Evolutionary conservation across 2,888 invertebrate species (phyloP).

Genomic region (Heteromyza rotundicornis): DNA sequence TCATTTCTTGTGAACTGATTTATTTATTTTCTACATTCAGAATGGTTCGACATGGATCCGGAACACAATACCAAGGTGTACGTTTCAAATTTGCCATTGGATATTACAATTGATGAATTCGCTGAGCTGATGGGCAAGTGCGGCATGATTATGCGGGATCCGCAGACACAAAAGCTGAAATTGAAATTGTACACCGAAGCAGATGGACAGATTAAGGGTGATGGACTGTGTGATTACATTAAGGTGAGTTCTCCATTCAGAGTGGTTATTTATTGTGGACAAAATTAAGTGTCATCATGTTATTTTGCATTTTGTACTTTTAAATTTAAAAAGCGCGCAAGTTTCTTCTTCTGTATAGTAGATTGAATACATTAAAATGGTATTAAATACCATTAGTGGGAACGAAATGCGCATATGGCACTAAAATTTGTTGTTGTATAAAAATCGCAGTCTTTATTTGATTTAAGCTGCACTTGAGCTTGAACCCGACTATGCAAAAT

Average conservation of each 20-base stretch:
- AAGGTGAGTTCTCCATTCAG: constrained; percentile 80
- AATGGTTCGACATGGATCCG: constrained; percentile 93
- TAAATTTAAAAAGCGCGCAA: background rate
- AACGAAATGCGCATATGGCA: no score
- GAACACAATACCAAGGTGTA: constrained; percentile 94
- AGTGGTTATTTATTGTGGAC: no score
- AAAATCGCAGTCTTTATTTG: no score
- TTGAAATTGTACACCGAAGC: constrained; percentile 89
- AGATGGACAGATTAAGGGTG: constrained; percentile 88
- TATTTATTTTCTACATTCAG: constrained; percentile 55
- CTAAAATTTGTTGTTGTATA: no score
- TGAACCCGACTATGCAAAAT: no score
- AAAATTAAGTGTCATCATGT: background rate
- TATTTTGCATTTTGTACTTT: background rate
- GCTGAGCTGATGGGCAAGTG: constrained; percentile 94
- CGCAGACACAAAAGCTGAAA: constrained; percentile 79
- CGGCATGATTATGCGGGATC: constrained; percentile 91
- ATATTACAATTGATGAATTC: constrained; percentile 88
- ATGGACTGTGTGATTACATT: constrained; percentile 95
- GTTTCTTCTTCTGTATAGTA: background rate
- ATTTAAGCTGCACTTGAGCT: no score
- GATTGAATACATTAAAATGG: no score
- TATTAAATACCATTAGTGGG: no score
- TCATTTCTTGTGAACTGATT: background rate
- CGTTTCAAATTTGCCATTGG: constrained; percentile 87